phyloP scores from a whole-genome alignment of 2,888 invertebrate species.

The Globia sparganii region DNA sequence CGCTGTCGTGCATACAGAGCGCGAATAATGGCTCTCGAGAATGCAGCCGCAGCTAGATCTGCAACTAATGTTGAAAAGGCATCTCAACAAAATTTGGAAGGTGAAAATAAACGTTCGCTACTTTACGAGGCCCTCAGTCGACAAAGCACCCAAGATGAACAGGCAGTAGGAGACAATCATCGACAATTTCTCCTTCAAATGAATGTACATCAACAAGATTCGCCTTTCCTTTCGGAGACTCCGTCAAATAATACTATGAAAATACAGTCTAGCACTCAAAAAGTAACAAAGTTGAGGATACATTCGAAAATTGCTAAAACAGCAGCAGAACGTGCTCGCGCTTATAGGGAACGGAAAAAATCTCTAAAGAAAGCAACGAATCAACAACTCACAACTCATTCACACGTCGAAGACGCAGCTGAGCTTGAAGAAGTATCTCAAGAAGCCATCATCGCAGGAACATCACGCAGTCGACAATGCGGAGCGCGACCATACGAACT shows the following conservation, averaged over 20 bases:
- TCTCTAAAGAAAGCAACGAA: not conserved
- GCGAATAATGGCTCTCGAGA: not conserved
- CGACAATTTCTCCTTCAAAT: not conserved
- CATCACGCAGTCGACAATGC: not conserved
- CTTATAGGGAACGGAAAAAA: constrained; percentile 8
- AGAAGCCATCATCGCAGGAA: constrained; percentile 1
- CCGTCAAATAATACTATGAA: not conserved
- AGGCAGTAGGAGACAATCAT: not conserved
- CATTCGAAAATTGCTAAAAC: not conserved
- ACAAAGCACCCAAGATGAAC: not conserved
- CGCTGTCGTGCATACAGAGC: constrained; percentile 11
- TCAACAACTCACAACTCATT: not conserved
- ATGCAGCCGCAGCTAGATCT: constrained; percentile 1
- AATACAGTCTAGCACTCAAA: not conserved
- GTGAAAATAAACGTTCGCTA: constrained; percentile 1
- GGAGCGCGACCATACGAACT: not conserved
- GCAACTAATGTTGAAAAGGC: not conserved
- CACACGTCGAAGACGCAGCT: not conserved
- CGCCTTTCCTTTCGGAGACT: not conserved
- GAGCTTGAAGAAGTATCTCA: not conserved
- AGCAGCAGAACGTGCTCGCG: constrained; percentile 8
- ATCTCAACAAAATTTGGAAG: not conserved
- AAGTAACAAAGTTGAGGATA: not conserved
- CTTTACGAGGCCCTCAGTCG: constrained; percentile 3
- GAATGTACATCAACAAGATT: too few relatives aligned